Evolutionary conservation across 2,797 vertebrate species (phyloP), one percentile per base, ranked within the genome.

Genomic region (Halcyon badia): DNA sequence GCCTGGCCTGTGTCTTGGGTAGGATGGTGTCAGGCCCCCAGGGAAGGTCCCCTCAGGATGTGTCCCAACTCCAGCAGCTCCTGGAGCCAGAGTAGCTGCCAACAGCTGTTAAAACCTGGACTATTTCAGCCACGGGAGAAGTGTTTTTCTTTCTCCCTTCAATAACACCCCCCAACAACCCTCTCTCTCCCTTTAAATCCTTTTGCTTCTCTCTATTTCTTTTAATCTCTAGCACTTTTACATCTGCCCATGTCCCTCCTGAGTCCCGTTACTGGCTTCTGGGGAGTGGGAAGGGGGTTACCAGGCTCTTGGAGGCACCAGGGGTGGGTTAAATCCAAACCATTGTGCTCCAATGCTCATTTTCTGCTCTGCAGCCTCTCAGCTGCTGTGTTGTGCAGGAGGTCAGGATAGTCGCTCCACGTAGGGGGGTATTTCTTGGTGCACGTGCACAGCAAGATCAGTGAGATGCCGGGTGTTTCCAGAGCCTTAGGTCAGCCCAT

Each of bases 341-440:
- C 14, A 4, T 35, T 2, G 0, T 35, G 41, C 21, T 78, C 35
- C 35, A 35, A 8, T 35, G 35, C 42, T n/a, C 3, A 5, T 65
- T 80, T 58, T 64, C 57, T 78, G 65, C 79, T 69, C 22, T n/a
- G 60, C 49, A 76, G 33, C 39, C 48, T n/a, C n/a, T n/a, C 73
- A n/a, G 26, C 21, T 25, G 15, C 70, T 37, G 20, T 9, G 0
- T 33, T 42, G 35, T 31, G 76, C 54, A 19, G 42, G 42, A 35
- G 66, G 25, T 41, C 1, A 2, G 92, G 26, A 41, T 2, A 3
- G 13, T 9, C 4, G 2, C 31, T 35, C 30, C 25, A 0, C 0
- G 6, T 3, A 11, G 12, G 17, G 52, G 48, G 52, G 8, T 13
- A 9, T 41, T 82, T 33, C 44, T 72, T 24, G 12, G 19, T 42